Conservation (phyloP, 2,888 invertebrate species). For the Ormyrus nitidulus region DNA sequence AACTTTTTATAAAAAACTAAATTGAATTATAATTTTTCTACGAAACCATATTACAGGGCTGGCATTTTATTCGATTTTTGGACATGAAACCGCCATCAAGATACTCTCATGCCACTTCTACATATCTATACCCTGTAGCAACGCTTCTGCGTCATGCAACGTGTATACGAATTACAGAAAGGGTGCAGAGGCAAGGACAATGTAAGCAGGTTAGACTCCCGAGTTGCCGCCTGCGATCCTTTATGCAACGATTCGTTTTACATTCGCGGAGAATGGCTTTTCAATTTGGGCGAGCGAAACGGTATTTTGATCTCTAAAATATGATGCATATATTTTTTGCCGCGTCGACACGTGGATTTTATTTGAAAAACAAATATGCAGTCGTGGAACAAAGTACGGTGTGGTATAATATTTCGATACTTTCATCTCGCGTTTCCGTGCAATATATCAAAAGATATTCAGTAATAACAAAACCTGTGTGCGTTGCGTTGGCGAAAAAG, state of each 20-base stretch:
- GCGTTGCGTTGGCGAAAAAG: background rate
- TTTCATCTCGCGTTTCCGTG: conserved; percentile 6
- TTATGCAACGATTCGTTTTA: too few species aligned
- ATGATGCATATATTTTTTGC: background rate
- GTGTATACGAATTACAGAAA: too few species aligned
- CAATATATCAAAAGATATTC: conserved; percentile 1
- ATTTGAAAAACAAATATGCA: background rate
- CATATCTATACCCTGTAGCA: conserved; percentile 9
- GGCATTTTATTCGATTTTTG: conserved; percentile 20
- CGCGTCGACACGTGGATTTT: background rate
- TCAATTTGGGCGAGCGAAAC: too few species aligned
- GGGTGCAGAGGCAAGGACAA: too few species aligned
- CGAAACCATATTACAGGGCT: background rate
- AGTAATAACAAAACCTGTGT: background rate
- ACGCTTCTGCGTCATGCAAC: too few species aligned
- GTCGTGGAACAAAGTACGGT: too few species aligned
- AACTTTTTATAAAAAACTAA: too few species aligned
- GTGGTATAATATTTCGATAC: background rate
- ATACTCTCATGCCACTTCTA: background rate
- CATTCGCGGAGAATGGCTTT: too few species aligned
- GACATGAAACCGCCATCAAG: conserved; percentile 7
- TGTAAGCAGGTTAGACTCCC: too few species aligned
- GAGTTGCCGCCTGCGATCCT: too few species aligned
- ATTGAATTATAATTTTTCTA: too few species aligned
- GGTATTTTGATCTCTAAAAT: too few species aligned